Evolutionary conservation across 2,888 invertebrate genomes (phyloP), one percentile per base, ranked within the genome.

Genomic region (Drosophila mettleri): DNA sequence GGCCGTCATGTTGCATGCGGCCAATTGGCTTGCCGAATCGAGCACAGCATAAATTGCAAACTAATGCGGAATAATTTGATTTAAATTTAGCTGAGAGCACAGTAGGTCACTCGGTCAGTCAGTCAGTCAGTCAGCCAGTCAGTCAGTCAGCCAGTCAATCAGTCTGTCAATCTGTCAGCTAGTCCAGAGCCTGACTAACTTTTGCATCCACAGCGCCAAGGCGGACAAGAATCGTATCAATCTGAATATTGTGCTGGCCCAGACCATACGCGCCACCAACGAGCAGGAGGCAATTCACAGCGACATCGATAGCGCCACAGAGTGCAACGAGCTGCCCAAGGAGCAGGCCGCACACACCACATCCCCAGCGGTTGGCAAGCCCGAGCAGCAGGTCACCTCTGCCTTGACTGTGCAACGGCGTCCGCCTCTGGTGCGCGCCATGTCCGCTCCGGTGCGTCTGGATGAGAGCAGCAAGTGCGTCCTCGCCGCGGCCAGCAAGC

Each of bases 201-300:
- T 55, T 46, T 54, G 2, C 33, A 27, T 43, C 41, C 46, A 70
- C 64, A 81, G 77, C 69, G 78, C 70, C 53, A 90, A 88, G 72
- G 72, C 82, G 53, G 90, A 93, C 64, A 92, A 92, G 53, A 93
- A 93, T 65, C 94, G 93, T 82, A 93, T 94, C 2, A 95, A 94
- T 86, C 92, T 95, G 38, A 94, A 94, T 58, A 95, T 95, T 68
- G 94, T 94, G 76, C 89, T 95, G 54, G 93, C 94, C 0, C 94
- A 93, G 69, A 93, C 93, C 20, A 91, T 92, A n/a, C 90, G 91
- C 67, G 93, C 92, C 20, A 85, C 81, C 49, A 88, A 82, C 54
- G 89, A 90, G 51, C 76, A 75, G 67, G 91, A 91, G 54, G 63
- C 70, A 38, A 48, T 58, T 5, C 78, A 75, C 29, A 90, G 88